These are phyloP conservation scores for Columbina picui DNA, from an alignment of 2,113 vertebrate genomes.

Conservation along the genomic window DNA sequence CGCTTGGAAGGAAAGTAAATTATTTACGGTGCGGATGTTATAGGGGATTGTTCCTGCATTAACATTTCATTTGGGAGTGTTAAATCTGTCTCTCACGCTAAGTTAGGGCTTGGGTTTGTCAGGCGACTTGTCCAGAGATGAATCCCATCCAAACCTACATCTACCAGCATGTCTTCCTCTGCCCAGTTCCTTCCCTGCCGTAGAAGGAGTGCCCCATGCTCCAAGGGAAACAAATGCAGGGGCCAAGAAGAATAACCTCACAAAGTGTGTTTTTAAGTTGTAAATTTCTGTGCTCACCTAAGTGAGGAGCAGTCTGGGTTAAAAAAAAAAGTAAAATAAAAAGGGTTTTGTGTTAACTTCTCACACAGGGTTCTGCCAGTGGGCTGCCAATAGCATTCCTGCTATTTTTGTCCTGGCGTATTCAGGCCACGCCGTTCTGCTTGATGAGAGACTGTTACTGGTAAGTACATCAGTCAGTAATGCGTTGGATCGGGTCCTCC, in stretches of 20 bases:
- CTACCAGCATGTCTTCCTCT: background rate
- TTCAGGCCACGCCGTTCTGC: background rate
- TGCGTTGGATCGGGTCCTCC: background rate
- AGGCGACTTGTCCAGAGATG: conserved; percentile 13
- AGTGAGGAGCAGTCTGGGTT: background rate
- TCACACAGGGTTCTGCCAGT: background rate
- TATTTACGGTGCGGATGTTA: conserved; percentile 76
- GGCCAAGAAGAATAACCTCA: background rate
- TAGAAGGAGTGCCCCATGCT: background rate
- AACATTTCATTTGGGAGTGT: conserved; percentile 70
- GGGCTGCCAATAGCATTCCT: background rate
- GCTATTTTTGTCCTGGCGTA: background rate
- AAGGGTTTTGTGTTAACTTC: background rate
- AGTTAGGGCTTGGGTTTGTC: conserved; percentile 13
- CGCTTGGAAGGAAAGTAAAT: conserved; percentile 72
- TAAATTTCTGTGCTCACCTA: background rate
- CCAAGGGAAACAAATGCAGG: background rate
- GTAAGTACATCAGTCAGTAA: background rate
- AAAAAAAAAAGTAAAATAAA: background rate
- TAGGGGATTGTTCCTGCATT: conserved; percentile 72
- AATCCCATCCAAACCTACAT: conserved; percentile 12
- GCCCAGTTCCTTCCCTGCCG: background rate
- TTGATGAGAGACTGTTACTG: background rate
- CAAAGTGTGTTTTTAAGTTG: background rate
- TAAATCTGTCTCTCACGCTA: conserved; percentile 45